phyloP scores from a whole-genome alignment of 2,888 invertebrate species.

The Gasteruption jaculator region DNA sequence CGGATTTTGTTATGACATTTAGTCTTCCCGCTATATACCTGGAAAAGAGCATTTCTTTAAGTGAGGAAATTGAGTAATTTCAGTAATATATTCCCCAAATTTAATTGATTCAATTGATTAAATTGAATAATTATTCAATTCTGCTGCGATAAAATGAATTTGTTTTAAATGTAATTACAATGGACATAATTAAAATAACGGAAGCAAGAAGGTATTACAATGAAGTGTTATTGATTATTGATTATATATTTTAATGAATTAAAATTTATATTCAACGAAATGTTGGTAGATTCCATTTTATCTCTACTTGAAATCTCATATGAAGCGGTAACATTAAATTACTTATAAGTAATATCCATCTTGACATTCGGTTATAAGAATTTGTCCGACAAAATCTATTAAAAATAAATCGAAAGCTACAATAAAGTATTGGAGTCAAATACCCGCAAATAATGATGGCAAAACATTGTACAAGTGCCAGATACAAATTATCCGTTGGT shows the following conservation, averaged over 20 bases:
- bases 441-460: slow-evolving; percentile 87
- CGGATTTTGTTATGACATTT: slow-evolving; percentile 75
- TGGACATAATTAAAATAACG: neutral
- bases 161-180: slow-evolving; percentile 1
- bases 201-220: too few relatives aligned
- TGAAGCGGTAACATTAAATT: too few relatives aligned
- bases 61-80: slow-evolving; percentile 4
- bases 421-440: too few relatives aligned
- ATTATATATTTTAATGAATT: too few relatives aligned
- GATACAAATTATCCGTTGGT: slow-evolving; percentile 77
- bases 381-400: too few relatives aligned
- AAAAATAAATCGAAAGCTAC: too few relatives aligned
- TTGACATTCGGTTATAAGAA: too few relatives aligned
- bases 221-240: too few relatives aligned
- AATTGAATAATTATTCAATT: neutral
- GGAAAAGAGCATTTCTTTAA: slow-evolving; percentile 18
- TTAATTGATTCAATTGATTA: slow-evolving; percentile 1
- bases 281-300: neutral
- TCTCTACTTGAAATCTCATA: too few relatives aligned
- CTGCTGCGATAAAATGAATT: neutral
- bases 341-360: too few relatives aligned
- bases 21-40: slow-evolving; percentile 83
- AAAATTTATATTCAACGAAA: neutral
- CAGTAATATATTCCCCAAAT: neutral
- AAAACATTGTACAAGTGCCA: slow-evolving; percentile 89